Base-by-base conservation (phyloP, 2,113 vertebrate genomes). In the Lycocorax pyrrhopterus region DNA sequence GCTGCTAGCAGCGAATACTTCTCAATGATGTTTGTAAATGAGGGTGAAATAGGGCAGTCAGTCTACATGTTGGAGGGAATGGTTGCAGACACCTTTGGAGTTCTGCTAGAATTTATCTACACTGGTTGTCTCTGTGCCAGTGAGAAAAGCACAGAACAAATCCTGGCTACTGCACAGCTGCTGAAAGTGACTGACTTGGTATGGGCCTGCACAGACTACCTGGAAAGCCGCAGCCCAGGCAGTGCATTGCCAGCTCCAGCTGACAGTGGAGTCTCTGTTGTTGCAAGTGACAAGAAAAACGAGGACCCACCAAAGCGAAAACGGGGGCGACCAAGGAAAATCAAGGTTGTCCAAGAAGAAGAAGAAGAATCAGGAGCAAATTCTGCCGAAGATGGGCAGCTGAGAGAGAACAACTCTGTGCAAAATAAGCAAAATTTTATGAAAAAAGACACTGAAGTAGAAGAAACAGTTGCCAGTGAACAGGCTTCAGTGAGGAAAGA, bases 1-100 rank as follows among this genome's bases (percentile, higher is more conserved):
- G 99, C 99, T 44, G 99, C 99, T 17, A 99, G 99, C 97, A 99
- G 99, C 16, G 99, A 99, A 29, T 99, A 99, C 96, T 99, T 99
- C 94, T 99, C 99, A 10, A 93, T 98, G 97, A 98, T 99, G 98
- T 99, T 99, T 96, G 98, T 98, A 3, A 97, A 98, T 20, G 98
- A 98, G n/a, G 97, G 97, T 15, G 98, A 98, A 71, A 96, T 96
- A 10, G 96, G 96, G 46, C 98, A 98, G 79, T 98, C 98, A 1
- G 68, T 98, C 55, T 99, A 98, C 85, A 95, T 97, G 97, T 94
- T 99, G 81, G 98, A 99, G 27, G 99, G 99, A 44, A 98, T 99
- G 98, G 95, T 98, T 9, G 98, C 99, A 1, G 97, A 98, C 56
- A 98, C 96, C 18, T 99, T 99, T 86, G 97, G 97, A 7, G 95